Evolutionary conservation across 2,113 vertebrate genomes (phyloP).

Genomic region (Lophotis ruficrista): DNA sequence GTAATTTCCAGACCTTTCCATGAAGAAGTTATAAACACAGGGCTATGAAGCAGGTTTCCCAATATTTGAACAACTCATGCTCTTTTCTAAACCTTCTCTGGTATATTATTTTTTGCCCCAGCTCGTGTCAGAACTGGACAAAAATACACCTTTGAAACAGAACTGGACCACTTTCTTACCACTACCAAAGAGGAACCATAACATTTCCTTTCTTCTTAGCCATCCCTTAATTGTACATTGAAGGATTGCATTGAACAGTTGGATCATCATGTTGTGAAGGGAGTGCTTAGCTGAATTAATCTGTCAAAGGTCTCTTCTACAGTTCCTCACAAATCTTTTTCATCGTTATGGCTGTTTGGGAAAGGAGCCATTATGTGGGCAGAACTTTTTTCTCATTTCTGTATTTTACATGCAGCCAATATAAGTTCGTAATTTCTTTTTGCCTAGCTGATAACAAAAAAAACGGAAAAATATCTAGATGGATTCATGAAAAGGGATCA

Average conservation of each 20-base stretch:
- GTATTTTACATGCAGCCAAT: neutral
- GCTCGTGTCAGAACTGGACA: neutral
- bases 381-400: neutral
- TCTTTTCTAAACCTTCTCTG: neutral
- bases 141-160: neutral
- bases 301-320: neutral
- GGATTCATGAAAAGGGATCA: neutral
- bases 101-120: neutral
- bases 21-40: neutral
- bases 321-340: neutral
- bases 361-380: neutral
- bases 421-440: neutral
- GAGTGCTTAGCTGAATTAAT: neutral
- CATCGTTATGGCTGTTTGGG: neutral
- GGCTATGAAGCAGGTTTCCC: neutral
- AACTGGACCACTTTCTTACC: neutral
- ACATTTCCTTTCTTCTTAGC: neutral
- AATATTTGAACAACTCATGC: neutral
- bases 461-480: neutral
- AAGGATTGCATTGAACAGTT: neutral
- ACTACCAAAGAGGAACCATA: neutral
- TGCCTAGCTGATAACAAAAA: neutral
- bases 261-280: neutral
- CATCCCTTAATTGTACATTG: neutral
- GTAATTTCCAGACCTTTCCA: neutral